Evolutionary conservation across 1,140 invertebrate genomes (phyloP).

Genomic region (Polypedilum vanderplanki): DNA sequence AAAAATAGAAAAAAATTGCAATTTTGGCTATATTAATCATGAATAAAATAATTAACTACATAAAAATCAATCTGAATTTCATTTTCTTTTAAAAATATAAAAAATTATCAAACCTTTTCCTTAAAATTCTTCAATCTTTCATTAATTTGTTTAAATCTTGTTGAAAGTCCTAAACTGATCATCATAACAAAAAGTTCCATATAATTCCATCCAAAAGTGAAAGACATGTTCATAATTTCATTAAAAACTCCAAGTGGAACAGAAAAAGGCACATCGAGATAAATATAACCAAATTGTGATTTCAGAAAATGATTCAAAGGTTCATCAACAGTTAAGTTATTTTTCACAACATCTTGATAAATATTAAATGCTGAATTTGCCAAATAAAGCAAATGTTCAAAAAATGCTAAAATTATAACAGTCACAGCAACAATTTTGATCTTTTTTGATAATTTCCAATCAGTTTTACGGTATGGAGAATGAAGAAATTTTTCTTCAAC

Average conservation of each 20-base stretch:
- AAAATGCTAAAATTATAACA: slow-evolving; percentile 44
- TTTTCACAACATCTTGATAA: neutral
- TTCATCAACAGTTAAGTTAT: slow-evolving; percentile 35
- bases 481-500: slow-evolving; percentile 47
- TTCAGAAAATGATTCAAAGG: slow-evolving; percentile 34
- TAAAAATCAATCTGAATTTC: too few relatives aligned
- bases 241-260: slow-evolving; percentile 19
- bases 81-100: neutral
- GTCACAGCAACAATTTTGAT: slow-evolving; percentile 44
- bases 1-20: too few relatives aligned
- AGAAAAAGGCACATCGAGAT: slow-evolving; percentile 33
- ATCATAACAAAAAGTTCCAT: slow-evolving; percentile 63
- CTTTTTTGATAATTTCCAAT: slow-evolving; percentile 40
- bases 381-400: slow-evolving; percentile 38
- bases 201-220: slow-evolving; percentile 57
- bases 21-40: too few relatives aligned
- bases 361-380: slow-evolving; percentile 1
- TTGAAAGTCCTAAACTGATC: slow-evolving; percentile 54
- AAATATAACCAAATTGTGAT: slow-evolving; percentile 34
- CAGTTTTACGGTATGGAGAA: slow-evolving; percentile 40
- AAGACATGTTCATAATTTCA: slow-evolving; percentile 35
- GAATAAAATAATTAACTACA: too few relatives aligned
- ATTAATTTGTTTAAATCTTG: slow-evolving; percentile 54
- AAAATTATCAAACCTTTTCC: neutral
- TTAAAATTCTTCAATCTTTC: slow-evolving; percentile 40